Conservation (phyloP, 2,797 vertebrate species). For the Bradypodion pumilum region DNA sequence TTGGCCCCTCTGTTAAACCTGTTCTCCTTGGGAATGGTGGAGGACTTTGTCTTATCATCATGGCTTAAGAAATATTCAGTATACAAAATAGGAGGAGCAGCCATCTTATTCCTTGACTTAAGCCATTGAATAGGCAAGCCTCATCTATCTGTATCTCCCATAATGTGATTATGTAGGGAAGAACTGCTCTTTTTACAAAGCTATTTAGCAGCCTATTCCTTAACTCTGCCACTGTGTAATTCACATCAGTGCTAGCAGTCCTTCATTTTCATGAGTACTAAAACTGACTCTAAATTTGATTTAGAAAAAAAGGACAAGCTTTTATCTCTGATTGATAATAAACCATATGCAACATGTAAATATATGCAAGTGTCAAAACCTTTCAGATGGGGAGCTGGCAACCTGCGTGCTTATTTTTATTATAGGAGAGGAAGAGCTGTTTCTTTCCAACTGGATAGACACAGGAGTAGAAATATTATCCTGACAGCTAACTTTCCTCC, state of each 20-base stretch:
- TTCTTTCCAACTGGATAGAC: conserved; percentile 52
- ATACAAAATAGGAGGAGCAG: not conserved
- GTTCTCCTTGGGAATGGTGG: not conserved
- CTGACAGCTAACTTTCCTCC: conserved; percentile 55
- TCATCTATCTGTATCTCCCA: not conserved
- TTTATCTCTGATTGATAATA: conserved; percentile 37
- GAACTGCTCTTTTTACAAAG: not conserved
- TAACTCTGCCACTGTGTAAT: fast-evolving
- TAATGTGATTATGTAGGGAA: not conserved
- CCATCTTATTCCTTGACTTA: not conserved
- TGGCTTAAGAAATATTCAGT: not conserved
- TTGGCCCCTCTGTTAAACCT: too few relatives aligned
- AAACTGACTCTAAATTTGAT: not conserved
- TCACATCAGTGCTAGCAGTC: not conserved
- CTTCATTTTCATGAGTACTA: fast-evolving
- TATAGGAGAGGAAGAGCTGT: conserved; percentile 36
- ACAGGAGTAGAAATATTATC: conserved; percentile 59
- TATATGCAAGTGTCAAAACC: conserved; percentile 21
- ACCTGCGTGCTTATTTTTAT: conserved; percentile 55
- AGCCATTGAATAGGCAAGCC: not conserved
- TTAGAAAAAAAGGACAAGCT: not conserved
- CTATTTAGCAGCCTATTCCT: not conserved
- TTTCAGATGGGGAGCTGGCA: conserved; percentile 35
- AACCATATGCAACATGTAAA: conserved; percentile 46
- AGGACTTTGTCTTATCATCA: not conserved